These are phyloP conservation scores for Apolygus lucorum DNA, from an alignment of 1,140 invertebrate species.

Conservation along the genomic window DNA sequence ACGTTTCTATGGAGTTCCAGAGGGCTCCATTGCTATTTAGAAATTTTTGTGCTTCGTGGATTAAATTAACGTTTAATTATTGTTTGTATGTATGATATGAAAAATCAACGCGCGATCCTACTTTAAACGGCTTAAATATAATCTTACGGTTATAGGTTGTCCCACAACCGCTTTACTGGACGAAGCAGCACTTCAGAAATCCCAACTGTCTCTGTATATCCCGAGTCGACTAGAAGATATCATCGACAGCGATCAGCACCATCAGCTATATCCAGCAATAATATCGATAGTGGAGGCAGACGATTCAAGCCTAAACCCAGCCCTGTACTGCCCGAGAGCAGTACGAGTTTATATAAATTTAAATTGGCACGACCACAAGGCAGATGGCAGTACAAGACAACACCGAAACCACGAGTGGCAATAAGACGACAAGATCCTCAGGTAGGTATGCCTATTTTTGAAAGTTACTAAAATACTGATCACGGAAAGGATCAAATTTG, in stretches of 20 bases:
- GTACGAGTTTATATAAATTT: conserved; percentile 58
- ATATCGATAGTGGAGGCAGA: conserved; percentile 23
- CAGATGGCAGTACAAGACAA: conserved; percentile 80
- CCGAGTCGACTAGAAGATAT: conserved; percentile 44
- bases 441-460: too few relatives aligned
- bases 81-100: too few relatives aligned
- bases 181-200: conserved; percentile 42
- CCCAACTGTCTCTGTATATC: conserved; percentile 53
- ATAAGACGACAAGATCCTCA: conserved; percentile 56
- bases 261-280: conserved; percentile 18
- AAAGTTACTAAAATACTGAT: too few relatives aligned
- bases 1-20: too few relatives aligned
- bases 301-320: conserved; percentile 29
- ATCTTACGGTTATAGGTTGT: conserved; percentile 28
- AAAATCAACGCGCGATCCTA: too few relatives aligned
- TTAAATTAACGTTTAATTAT: too few relatives aligned
- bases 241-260: conserved; percentile 34
- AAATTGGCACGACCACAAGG: conserved; percentile 67
- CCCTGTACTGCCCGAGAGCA: conserved; percentile 33
- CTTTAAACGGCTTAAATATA: too few relatives aligned
- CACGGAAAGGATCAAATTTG: too few relatives aligned
- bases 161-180: conserved; percentile 42
- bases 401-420: conserved; percentile 70
- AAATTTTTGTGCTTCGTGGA: too few relatives aligned
- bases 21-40: too few relatives aligned